Base-by-base conservation (phyloP, 2,888 invertebrate genomes). In the Parnassius mnemosyne region DNA sequence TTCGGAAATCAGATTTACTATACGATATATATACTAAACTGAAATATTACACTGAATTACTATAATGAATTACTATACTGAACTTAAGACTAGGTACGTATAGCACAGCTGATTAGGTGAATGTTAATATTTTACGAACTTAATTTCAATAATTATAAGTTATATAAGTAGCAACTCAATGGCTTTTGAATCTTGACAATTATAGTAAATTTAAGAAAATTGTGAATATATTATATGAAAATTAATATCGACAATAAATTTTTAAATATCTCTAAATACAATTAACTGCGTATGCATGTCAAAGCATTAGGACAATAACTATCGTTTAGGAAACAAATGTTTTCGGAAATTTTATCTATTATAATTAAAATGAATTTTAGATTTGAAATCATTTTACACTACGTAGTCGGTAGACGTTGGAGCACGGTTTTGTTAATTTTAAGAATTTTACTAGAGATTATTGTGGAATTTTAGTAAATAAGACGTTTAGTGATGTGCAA, bases 401-500 rank as follows among this genome's bases (percentile, higher is more conserved):
- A 72, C 67, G 85, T 89, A 89, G 87, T 63, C 61, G 84, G 84
- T 89, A 90, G 89, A 77, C 80, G 88, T 89, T 89, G 78, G 77
- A 84, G 88, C 89, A 89, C 89, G 84, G 74, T 84, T 86, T 65
- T 80, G 84, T 87, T 86, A 79, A 49, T 13, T 72, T 67, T 74
- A 77, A 79, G 73, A 78, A 71, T 72, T 81, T 77, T 79, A 78
- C 74, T 75, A 73, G 76, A 75, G 74, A 75, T 75, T 79, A 76
- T 75, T 77, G 66, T 74, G 73, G 72, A 74, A 70, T 69, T 74
- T 75, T 77, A 79, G 69, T 68, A 34, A 56, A 69, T 64, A 53
- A 47, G 56, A 51, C 61, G 55, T 65, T 60, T 60, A 60, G 16
- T 59, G 53, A 34, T 59, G 64, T 62, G 60, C 64, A 63, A 58